Percentiles rank a stretch among this genome's conserved stretches.
phyloP scores from a whole-genome alignment of 2,888 invertebrate species.

The Proisotoma minuta region DNA sequence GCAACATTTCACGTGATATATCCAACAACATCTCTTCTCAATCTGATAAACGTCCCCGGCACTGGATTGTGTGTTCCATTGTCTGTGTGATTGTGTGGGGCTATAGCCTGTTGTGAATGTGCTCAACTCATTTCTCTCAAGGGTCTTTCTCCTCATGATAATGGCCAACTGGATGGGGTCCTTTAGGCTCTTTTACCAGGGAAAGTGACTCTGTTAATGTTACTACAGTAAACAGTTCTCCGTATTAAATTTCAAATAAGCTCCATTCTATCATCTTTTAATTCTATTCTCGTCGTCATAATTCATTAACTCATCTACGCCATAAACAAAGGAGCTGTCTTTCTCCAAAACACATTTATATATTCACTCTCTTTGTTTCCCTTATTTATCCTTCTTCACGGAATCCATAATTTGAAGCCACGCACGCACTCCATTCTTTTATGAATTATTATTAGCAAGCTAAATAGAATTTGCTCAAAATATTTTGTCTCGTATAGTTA shows the following conservation, averaged over 20 bases:
- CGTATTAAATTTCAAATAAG: constrained; percentile 5
- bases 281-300: constrained; percentile 6
- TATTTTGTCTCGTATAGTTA: too few relatives aligned
- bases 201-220: neutral
- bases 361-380: neutral
- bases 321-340: constrained; percentile 3
- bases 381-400: too few relatives aligned
- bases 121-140: constrained; percentile 2
- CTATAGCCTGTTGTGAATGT: constrained; percentile 4
- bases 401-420: too few relatives aligned
- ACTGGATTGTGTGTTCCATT: neutral
- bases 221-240: neutral
- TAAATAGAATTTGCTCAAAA: too few relatives aligned
- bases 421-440: too few relatives aligned
- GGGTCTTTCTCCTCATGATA: constrained; percentile 2
- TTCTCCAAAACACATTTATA: neutral
- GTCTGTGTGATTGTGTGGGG: constrained; percentile 3
- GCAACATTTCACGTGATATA: constrained; percentile 1
- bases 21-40: constrained; percentile 4
- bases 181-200: neutral
- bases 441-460: too few relatives aligned
- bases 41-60: constrained; percentile 3
- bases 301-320: neutral
- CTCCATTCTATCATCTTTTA: constrained; percentile 4
- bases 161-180: neutral